Evolutionary conservation across 2,113 vertebrate species (phyloP).

Genomic region (Zosterops japonicus): DNA sequence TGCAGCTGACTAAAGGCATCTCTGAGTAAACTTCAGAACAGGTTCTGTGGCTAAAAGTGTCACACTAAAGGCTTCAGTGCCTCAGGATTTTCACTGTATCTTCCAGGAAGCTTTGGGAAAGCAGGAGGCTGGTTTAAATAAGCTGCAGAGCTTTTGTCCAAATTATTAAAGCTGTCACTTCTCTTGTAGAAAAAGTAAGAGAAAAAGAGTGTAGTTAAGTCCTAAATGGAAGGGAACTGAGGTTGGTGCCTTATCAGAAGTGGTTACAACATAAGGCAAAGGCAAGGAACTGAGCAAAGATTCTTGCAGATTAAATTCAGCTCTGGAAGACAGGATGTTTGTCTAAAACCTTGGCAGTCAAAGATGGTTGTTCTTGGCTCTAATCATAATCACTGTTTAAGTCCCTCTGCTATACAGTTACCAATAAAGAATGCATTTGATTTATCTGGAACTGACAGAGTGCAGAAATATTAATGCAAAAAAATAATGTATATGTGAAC

Average conservation of each 20-base stretch:
- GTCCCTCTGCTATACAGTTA: slow-evolving; percentile 31
- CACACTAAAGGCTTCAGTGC: background rate
- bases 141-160: background rate
- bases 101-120: background rate
- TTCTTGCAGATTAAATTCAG: background rate
- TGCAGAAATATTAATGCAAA: background rate
- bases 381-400: background rate
- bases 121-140: background rate
- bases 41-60: background rate
- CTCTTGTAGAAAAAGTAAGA: background rate
- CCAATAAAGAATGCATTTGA: background rate
- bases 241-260: background rate
- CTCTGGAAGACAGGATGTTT: slow-evolving; percentile 61
- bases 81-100: background rate
- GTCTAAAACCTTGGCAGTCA: slow-evolving; percentile 21
- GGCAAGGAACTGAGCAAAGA: background rate
- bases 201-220: background rate
- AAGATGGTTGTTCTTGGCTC: slow-evolving; percentile 51
- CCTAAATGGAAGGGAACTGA: background rate
- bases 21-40: background rate
- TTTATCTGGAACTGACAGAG: slow-evolving; percentile 35
- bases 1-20: background rate
- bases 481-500: background rate
- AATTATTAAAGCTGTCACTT: background rate
- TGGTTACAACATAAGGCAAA: background rate